These are phyloP conservation scores for Sinentomon sp. DNA, from an alignment of 2,888 invertebrate species.

Conservation along the genomic window DNA sequence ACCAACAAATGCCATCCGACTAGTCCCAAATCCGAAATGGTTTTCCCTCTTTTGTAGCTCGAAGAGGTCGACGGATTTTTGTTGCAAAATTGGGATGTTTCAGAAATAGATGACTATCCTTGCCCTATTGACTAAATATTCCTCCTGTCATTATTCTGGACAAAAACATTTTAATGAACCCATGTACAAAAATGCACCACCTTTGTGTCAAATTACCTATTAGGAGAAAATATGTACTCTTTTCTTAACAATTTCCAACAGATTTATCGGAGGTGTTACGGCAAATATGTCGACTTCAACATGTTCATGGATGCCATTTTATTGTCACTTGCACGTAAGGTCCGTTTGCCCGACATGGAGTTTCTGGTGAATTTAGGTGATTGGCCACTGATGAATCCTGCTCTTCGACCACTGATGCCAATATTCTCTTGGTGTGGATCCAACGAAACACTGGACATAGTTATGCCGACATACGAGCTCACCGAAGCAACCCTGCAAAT, in stretches of 20 bases:
- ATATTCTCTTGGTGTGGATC: slow-evolving; percentile 95
- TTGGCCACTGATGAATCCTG: slow-evolving; percentile 44
- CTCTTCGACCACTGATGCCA: slow-evolving; percentile 32
- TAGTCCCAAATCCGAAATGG: no score
- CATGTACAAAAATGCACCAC: no score
- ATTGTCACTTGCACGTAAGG: slow-evolving; percentile 50
- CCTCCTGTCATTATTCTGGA: background rate
- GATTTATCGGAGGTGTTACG: slow-evolving; percentile 66
- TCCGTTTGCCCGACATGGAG: slow-evolving; percentile 55
- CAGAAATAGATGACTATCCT: no score
- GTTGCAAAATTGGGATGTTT: no score
- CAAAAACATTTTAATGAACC: background rate
- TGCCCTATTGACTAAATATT: no score
- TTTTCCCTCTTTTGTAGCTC: slow-evolving; percentile 6
- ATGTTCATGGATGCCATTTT: slow-evolving; percentile 78
- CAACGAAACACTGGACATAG: slow-evolving; percentile 51
- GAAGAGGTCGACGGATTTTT: no score
- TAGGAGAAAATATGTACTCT: background rate
- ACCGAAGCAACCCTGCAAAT: slow-evolving; percentile 73
- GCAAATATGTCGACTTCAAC: slow-evolving; percentile 80
- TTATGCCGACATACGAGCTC: slow-evolving; percentile 82
- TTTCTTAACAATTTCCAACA: slow-evolving; percentile 15
- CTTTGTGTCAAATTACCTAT: no score
- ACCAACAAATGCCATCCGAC: no score
- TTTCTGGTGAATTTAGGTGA: slow-evolving; percentile 80